Base-by-base conservation (phyloP, 1,140 invertebrate species). In the Drosophila asahinai region DNA sequence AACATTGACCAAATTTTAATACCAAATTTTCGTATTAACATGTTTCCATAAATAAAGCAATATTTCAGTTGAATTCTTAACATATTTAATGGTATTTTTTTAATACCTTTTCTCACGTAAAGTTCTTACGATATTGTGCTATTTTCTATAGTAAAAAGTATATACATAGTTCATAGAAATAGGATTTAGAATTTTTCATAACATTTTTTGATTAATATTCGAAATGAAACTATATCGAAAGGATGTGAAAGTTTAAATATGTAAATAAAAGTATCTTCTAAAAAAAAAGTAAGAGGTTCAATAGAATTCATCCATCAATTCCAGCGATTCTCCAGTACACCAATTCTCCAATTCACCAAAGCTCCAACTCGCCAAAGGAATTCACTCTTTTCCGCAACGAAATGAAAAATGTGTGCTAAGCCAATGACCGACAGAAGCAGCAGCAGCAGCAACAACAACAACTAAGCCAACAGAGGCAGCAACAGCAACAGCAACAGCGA, bases 381-480 rank as follows among this genome's bases (percentile, higher is more conserved):
- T 91, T 91, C 83, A 91, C 83, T 84, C 79, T 87, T 87, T 87
- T 66, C 81, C 83, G 83, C 91, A 92, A 91, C 78, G 91, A 92
- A 92, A 92, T 92, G 91, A 92, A 92, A 92, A 92, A 92, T 92
- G 91, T 92, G 84, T 92, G 90, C 87, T 92, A 92, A 92, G 91
- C 91, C 91, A 92, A 92, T 92, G 91, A 92, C 91, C 91, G 91
- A 92, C 84, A 92, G 91, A 87, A 86, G 81, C 90, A 70, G 80
- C 79, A 79, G 49, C 82, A n/a, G 19, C 19, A 63, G 38, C 77
- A 77, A 8, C 61, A 66, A 6, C 64, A 70, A 54, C 52, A 54
- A 54, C 33, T 55, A 55, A 55, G 52, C 52, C 52, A 55, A 55
- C 52, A 55, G 52, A 22, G 33, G 52, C 52, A 55, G 14, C 64